Evolutionary conservation across 1,140 invertebrate species (phyloP), one percentile per base, ranked within the genome.

Genomic region (Melitaea cinxia): DNA sequence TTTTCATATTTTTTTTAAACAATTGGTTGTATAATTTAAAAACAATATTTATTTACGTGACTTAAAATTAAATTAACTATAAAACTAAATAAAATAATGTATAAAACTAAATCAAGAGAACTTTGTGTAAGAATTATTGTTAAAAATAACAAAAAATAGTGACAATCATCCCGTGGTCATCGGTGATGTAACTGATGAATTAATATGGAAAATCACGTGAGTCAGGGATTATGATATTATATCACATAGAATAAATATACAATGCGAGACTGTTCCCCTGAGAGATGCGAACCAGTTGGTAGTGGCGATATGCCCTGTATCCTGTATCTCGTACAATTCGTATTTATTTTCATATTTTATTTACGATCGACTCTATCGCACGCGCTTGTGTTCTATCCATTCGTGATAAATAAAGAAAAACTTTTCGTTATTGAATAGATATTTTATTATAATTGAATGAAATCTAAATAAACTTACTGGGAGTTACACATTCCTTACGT

Each of bases 301-400:
- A 35, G 33, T 49, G 55, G 26, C 55, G 49, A 47, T 70, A 49
- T 39, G 53, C 45, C 54, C 54, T n/a, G n/a, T n/a, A n/a, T 65
- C 55, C 57, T 35, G 45, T 45, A 56, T 53, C 50, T 50, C n/a
- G 53, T 47, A 56, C 42, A 56, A 65, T 62, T 65, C 37, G 37
- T 61, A 62, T 65, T 70, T 70, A 54, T 70, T 61, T 70, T 70
- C 68, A 61, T 62, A 62, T 62, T 58, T 70, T 70, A 70, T 70
- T 70, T 65, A 62, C 58, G 47, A 55, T n/a, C 23, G 39, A 56
- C 33, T 65, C 65, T 26, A 35, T 61, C 33, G 12, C 19, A 17
- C 23, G 33, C 14, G 21, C 47, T 52, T 30, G 52, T 60, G 26
- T 49, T 50, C 19, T 60, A 35, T 50, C 39, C 9, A 21, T 59